A percentile compares a stretch with the other conserved stretches of the same genome.
Evolutionary conservation across 2,113 vertebrate species (phyloP).

Genomic region (Lutjanus erythropterus): DNA sequence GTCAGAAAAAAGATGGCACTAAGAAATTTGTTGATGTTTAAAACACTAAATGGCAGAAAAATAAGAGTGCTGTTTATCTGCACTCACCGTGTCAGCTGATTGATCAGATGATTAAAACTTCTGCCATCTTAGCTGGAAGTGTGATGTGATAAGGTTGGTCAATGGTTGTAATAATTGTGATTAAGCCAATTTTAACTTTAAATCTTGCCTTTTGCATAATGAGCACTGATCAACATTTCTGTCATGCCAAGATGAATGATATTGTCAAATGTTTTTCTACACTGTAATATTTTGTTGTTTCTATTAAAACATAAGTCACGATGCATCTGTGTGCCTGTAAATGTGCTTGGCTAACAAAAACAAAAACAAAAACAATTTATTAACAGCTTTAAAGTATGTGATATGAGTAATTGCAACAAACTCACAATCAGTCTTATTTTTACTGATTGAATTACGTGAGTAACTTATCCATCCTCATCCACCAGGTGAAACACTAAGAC

Average conservation of each 20-base stretch:
- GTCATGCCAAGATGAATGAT: conserved; percentile 5
- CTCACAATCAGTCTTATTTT: neutral
- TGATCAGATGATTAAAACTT: neutral
- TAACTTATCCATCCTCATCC: neutral
- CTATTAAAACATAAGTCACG: conserved; percentile 54
- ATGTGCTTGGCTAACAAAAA: neutral
- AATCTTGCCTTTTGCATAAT: conserved; percentile 31
- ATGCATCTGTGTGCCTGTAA: neutral
- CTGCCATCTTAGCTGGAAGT: neutral
- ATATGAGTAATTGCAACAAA: neutral
- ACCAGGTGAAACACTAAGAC: neutral
- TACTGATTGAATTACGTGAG: neutral
- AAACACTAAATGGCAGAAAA: conserved; percentile 17
- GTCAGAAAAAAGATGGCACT: neutral
- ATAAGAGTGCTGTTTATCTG: neutral
- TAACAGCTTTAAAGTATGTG: neutral
- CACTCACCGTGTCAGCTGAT: neutral
- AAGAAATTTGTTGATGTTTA: conserved; percentile 3
- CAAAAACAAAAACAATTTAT: neutral
- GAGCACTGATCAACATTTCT: conserved; percentile 33
- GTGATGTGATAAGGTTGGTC: neutral
- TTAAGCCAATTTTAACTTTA: conserved; percentile 17
- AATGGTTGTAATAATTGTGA: neutral
- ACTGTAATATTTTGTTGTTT: conserved; percentile 43
- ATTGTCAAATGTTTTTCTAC: conserved; percentile 35